phyloP scores from a whole-genome alignment of 2,113 vertebrate species.

The Caranx ignobilis region DNA sequence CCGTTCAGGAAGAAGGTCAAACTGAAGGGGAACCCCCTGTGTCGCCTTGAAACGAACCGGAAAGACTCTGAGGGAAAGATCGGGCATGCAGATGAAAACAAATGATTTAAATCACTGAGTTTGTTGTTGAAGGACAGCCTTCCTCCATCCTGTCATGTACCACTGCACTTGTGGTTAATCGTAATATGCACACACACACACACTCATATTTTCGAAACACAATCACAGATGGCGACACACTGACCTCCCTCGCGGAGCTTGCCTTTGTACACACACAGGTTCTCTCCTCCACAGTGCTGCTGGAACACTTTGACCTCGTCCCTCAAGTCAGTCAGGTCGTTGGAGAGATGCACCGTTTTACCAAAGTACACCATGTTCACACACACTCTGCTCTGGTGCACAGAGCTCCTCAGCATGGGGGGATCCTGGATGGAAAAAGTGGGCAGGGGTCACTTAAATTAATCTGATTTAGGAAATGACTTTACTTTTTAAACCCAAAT shows the following conservation, averaged over 20 bases:
- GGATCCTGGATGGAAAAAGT: constrained; percentile 78
- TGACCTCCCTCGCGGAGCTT: constrained; percentile 90
- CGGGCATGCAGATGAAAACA: not conserved
- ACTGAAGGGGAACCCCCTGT: constrained; percentile 95
- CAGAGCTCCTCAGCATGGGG: constrained; percentile 80
- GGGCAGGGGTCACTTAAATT: not conserved
- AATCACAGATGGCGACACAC: constrained; percentile 23
- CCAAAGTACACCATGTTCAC: constrained; percentile 93
- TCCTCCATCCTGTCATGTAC: not conserved
- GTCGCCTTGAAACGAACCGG: constrained; percentile 91
- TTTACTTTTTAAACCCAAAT: not conserved
- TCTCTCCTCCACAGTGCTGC: constrained; percentile 97
- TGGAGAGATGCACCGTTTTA: constrained; percentile 87
- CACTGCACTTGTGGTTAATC: not conserved
- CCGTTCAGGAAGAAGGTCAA: constrained; percentile 95
- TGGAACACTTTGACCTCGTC: constrained; percentile 94
- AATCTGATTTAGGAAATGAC: not conserved
- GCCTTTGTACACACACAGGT: constrained; percentile 93
- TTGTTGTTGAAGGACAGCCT: not conserved
- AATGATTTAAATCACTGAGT: not conserved
- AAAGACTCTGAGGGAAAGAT: constrained; percentile 87
- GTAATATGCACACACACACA: not conserved
- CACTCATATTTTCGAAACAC: not conserved
- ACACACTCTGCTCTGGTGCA: constrained; percentile 83
- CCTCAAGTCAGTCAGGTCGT: constrained; percentile 77